Evolutionary conservation across 2,888 invertebrate genomes (phyloP), one percentile per base, ranked within the genome.

Genomic region (Hybos culiciformis): DNA sequence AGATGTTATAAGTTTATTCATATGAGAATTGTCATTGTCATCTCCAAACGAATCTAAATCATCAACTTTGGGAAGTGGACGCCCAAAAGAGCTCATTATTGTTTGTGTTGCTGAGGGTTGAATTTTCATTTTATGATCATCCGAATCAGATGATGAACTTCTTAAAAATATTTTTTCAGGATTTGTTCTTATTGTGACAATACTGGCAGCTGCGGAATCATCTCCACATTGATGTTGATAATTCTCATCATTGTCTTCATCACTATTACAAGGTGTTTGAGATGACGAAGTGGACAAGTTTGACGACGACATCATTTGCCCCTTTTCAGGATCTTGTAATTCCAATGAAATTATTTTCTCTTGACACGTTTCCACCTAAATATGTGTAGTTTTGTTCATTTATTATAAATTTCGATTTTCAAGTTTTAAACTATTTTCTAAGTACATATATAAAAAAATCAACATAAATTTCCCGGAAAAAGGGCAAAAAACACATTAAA

Each of bases 321-420:
- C 54, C 33, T 50, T 50, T 42, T 61, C 63, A 17, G 52, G 77
- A 70, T 67, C 75, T 70, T 61, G 73, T 77, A 90, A 68, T 68
- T 90, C 88, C 67, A 90, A 69, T 45, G 88, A 87, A 68, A 90
- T 85, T 55, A 90, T 88, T 70, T 87, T 88, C 69, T 88, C 87
- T 68, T 84, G 83, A 50, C 87, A 80, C 48, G 88, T 88, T 74
- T 90, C 88, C 65, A 88, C 87, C 88, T 65, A n/a, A n/a, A n/a
- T n/a, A n/a, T n/a, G n/a, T n/a, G n/a, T n/a, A n/a, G n/a, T n/a
- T n/a, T n/a, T n/a, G n/a, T n/a, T n/a, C n/a, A n/a, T n/a, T n/a
- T n/a, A n/a, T n/a, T n/a, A n/a, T n/a, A n/a, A n/a, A n/a, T n/a
- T n/a, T n/a, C n/a, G n/a, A n/a, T n/a, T n/a, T n/a, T n/a, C n/a